Conservation (phyloP, 2,113 vertebrate species). For the Rhegmatorhina hoffmannsi region DNA sequence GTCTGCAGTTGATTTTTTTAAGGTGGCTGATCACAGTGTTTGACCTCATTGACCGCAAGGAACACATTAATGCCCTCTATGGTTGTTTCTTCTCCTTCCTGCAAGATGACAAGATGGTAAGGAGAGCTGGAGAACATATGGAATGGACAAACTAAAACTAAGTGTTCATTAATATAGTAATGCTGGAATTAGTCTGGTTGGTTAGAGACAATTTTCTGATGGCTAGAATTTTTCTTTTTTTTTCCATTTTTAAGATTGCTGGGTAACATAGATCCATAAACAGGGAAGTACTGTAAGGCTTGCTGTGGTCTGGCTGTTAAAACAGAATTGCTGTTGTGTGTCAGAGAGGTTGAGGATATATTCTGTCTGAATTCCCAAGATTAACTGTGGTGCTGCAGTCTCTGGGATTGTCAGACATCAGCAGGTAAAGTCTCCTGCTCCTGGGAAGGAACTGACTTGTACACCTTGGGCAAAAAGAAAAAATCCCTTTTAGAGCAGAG, state of each 20-base stretch:
- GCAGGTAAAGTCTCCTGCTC: background rate
- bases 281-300: background rate
- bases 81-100: constrained; percentile 91
- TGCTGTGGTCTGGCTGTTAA: background rate
- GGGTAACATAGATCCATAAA: background rate
- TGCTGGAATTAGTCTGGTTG: background rate
- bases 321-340: background rate
- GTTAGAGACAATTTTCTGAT: background rate
- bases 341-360: background rate
- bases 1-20: constrained; percentile 84
- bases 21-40: constrained; percentile 92
- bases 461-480: background rate
- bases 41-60: constrained; percentile 90
- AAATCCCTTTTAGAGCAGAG: background rate
- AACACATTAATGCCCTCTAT: constrained; percentile 86
- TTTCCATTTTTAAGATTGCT: background rate
- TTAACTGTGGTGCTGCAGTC: background rate
- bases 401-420: background rate
- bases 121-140: constrained; percentile 24
- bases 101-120: constrained; percentile 87
- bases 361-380: background rate
- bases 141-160: background rate
- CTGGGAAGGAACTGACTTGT: background rate
- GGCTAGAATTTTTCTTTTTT: background rate
- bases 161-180: background rate